Percentiles rank a stretch among this genome's conserved stretches.
phyloP scores from a whole-genome alignment of 2,113 vertebrate genomes.

The Strigops habroptila region DNA sequence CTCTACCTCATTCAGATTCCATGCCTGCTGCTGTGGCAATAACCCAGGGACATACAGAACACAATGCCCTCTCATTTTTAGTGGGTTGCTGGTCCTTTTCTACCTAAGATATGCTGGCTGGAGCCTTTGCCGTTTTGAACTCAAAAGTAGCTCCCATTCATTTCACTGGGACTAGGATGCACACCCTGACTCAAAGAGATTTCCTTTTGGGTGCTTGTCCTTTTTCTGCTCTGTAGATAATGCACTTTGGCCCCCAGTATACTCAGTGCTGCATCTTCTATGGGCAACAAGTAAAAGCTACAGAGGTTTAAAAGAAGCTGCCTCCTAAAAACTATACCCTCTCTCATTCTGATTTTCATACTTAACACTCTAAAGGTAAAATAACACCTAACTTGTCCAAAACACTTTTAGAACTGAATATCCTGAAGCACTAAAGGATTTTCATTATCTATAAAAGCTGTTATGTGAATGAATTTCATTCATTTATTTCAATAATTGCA shows the following conservation, averaged over 20 bases:
- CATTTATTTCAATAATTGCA: not conserved
- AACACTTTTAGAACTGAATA: not conserved
- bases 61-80: not conserved
- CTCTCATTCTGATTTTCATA: not conserved
- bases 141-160: not conserved
- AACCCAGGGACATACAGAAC: not conserved
- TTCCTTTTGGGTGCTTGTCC: not conserved
- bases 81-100: not conserved
- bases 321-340: not conserved
- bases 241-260: not conserved
- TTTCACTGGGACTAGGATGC: not conserved
- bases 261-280: not conserved
- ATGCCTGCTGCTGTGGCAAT: not conserved
- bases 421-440: not conserved
- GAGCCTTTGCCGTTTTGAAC: not conserved
- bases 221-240: not conserved
- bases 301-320: not conserved
- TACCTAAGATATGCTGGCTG: not conserved
- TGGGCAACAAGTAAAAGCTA: not conserved
- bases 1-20: slow-evolving; percentile 16
- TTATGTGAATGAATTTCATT: not conserved
- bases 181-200: not conserved
- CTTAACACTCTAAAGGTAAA: not conserved
- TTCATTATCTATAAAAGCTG: not conserved
- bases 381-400: not conserved